phyloP scores from a whole-genome alignment of 2,113 vertebrate genomes.

The Octodon degus region DNA sequence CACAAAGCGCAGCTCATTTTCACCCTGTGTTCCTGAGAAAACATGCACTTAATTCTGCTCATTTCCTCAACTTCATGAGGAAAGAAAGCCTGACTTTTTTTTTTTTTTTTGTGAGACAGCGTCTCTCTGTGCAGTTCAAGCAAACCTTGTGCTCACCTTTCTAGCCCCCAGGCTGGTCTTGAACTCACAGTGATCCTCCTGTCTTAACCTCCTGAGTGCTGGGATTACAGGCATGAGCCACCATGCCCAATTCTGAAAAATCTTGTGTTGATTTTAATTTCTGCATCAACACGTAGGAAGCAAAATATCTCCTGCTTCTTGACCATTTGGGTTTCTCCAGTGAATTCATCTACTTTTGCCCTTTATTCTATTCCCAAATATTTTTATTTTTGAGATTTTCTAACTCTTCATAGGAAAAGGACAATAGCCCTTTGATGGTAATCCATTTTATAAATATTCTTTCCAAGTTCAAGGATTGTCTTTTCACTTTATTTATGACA shows the following conservation, averaged over 20 bases:
- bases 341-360: neutral
- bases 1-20: neutral
- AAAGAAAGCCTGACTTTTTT: too few species aligned
- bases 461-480: neutral
- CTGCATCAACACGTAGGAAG: neutral
- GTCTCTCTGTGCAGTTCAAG: too few species aligned
- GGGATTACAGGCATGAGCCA: too few species aligned
- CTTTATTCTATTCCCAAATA: neutral
- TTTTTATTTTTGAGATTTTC: neutral
- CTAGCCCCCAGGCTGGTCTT: too few species aligned
- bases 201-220: too few species aligned
- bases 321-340: neutral
- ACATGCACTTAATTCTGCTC: too few species aligned
- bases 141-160: too few species aligned
- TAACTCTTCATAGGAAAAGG: neutral
- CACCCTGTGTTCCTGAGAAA: neutral
- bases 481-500: neutral
- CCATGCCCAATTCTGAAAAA: too few species aligned
- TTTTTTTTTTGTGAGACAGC: too few species aligned
- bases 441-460: neutral
- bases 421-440: neutral
- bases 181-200: too few species aligned
- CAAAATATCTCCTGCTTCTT: accelerated
- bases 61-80: neutral
- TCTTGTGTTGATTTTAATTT: neutral